These are phyloP conservation scores for Megamerina dolium DNA, from an alignment of 2,888 invertebrate genomes.

Conservation along the genomic window DNA sequence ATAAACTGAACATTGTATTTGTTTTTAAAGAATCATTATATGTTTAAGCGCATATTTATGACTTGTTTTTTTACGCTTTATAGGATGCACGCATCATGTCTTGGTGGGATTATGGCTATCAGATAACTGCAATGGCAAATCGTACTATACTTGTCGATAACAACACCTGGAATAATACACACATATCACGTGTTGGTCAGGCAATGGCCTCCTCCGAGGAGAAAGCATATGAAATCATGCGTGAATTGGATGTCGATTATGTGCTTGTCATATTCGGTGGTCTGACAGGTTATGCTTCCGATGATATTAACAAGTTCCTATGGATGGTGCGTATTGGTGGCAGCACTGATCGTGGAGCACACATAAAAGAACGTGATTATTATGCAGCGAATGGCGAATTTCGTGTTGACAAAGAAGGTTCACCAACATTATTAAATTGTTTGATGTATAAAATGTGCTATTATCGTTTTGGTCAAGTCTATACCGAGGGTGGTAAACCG, in stretches of 20 bases:
- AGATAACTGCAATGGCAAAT: slow-evolving; percentile 99
- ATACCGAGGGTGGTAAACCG: slow-evolving; percentile 91
- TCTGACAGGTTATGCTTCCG: slow-evolving; percentile 96
- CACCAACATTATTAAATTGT: slow-evolving; percentile 86
- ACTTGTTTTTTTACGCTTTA: slow-evolving; percentile 14
- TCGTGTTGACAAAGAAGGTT: slow-evolving; percentile 90
- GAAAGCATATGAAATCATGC: slow-evolving; percentile 96
- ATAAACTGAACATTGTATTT: slow-evolving; percentile 26
- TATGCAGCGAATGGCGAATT: slow-evolving; percentile 96
- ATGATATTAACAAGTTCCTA: slow-evolving; percentile 98
- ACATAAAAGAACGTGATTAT: slow-evolving; percentile 95
- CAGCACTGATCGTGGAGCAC: slow-evolving; percentile 87
- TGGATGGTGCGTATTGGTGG: slow-evolving; percentile 99
- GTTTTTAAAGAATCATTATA: background rate
- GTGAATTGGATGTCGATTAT: slow-evolving; percentile 94
- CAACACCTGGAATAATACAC: slow-evolving; percentile 99
- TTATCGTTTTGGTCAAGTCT: slow-evolving; percentile 91
- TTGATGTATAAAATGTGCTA: slow-evolving; percentile 99
- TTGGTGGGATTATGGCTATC: slow-evolving; percentile 99
- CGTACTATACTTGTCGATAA: slow-evolving; percentile 96
- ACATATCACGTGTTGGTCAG: slow-evolving; percentile 95
- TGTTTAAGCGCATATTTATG: background rate
- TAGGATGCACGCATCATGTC: slow-evolving; percentile 96
- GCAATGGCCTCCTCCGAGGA: slow-evolving; percentile 98
- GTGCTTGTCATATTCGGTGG: slow-evolving; percentile 98